Evolutionary conservation across 2,113 vertebrate species (phyloP).

Genomic region (Phylloscopus trochilus): DNA sequence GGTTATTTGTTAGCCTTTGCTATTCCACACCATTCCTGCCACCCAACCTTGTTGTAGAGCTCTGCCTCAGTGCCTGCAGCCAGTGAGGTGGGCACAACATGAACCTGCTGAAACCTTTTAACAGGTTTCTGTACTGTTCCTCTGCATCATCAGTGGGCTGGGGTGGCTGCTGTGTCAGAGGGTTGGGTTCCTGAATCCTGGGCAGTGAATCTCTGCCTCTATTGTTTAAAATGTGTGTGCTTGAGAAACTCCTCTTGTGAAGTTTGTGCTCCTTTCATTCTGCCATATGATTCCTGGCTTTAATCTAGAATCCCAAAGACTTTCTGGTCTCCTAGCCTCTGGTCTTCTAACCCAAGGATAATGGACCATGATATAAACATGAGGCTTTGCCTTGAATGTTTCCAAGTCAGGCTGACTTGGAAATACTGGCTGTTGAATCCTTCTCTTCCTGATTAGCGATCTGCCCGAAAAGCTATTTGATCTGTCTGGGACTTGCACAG

Average conservation of each 20-base stretch:
- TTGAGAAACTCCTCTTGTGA: background rate
- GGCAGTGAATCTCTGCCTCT: background rate
- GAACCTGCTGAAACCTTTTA: background rate
- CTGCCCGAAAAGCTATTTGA: background rate
- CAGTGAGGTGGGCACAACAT: background rate
- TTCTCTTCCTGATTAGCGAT: background rate
- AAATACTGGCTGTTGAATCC: background rate
- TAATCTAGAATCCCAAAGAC: background rate
- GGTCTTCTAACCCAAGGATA: background rate
- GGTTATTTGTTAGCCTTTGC: background rate
- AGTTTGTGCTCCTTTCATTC: background rate
- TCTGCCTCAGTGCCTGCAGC: background rate
- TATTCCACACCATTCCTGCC: background rate
- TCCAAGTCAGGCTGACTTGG: background rate
- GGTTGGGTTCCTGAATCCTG: background rate
- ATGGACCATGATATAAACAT: background rate
- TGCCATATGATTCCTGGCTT: background rate
- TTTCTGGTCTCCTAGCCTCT: background rate
- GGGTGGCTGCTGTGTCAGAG: background rate
- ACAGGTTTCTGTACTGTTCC: background rate
- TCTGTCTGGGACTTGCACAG: background rate
- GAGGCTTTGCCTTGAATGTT: background rate
- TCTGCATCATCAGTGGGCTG: rapidly evolving
- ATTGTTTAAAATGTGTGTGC: background rate
- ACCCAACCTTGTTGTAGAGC: background rate